Percentiles rank a stretch among this genome's conserved stretches.
Evolutionary conservation across 2,113 vertebrate species (phyloP).

Genomic region (Pluvianellus socialis): DNA sequence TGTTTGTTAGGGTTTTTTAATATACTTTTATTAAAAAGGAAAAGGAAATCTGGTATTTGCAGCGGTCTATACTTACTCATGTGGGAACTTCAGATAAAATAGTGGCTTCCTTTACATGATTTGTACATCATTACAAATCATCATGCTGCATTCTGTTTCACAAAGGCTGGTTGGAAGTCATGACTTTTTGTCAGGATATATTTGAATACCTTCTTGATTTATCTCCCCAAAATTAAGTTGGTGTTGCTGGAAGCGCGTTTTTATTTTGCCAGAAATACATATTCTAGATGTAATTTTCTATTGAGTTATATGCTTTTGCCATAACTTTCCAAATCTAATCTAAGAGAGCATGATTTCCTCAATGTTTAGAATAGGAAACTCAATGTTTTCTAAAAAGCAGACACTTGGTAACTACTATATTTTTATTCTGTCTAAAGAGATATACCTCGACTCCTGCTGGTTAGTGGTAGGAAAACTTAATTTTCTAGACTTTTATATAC

Average conservation of each 20-base stretch:
- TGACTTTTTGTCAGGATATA: background rate
- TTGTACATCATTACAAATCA: constrained; percentile 3
- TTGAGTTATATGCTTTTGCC: background rate
- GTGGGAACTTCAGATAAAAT: constrained; percentile 39
- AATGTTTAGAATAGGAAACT: background rate
- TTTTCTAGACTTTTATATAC: background rate
- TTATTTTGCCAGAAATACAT: background rate
- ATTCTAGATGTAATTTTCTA: background rate
- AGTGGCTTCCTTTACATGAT: constrained; percentile 38
- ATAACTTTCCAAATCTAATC: background rate
- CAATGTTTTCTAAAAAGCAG: background rate
- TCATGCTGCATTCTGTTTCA: background rate
- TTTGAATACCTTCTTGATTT: background rate
- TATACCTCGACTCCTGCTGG: background rate
- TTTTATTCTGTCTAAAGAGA: background rate
- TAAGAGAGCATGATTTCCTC: background rate
- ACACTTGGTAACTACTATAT: background rate
- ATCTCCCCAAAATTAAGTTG: background rate
- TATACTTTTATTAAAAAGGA: constrained; percentile 56
- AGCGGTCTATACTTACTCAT: background rate
- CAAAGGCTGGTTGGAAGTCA: background rate
- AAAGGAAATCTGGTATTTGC: constrained; percentile 53
- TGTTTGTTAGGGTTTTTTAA: constrained; percentile 53
- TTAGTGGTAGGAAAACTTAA: background rate
- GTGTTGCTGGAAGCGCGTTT: background rate